Percentiles rank a stretch among this genome's conserved stretches.
phyloP scores from a whole-genome alignment of 2,797 vertebrate genomes.

The Notamacropus eugenii region DNA sequence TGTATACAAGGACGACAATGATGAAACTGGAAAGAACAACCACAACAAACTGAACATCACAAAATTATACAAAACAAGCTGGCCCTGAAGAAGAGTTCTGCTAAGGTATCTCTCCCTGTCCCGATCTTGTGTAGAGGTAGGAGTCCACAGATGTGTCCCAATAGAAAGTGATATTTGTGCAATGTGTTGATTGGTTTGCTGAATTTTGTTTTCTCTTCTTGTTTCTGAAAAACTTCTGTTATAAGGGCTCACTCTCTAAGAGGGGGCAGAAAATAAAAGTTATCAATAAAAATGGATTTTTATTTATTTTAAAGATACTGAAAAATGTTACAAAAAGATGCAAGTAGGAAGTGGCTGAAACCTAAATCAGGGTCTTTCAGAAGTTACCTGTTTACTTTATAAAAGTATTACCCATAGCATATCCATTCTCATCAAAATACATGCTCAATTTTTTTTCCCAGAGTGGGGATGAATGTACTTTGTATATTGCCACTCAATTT shows the following conservation, averaged over 20 bases:
- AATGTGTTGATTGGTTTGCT: neutral
- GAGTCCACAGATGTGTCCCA: neutral
- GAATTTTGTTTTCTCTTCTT: neutral
- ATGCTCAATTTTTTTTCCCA: neutral
- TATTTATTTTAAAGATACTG: slow-evolving; percentile 7
- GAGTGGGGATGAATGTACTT: neutral
- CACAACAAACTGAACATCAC: neutral
- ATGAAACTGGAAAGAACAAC: neutral
- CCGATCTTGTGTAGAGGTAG: neutral
- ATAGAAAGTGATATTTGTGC: neutral
- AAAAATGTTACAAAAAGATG: neutral
- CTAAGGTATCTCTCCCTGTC: neutral
- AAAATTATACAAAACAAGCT: neutral
- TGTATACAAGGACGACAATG: neutral
- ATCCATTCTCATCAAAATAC: neutral
- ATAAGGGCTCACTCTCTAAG: neutral
- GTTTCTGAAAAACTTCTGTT: neutral
- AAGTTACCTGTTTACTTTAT: neutral
- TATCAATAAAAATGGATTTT: neutral
- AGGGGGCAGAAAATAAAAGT: neutral
- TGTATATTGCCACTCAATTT: neutral
- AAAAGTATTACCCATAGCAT: neutral
- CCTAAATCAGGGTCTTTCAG: neutral
- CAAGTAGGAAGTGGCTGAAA: slow-evolving; percentile 7
- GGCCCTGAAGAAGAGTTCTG: neutral